phyloP scores from a whole-genome alignment of 1,140 invertebrate species.

The Adoxophyes honmai region DNA sequence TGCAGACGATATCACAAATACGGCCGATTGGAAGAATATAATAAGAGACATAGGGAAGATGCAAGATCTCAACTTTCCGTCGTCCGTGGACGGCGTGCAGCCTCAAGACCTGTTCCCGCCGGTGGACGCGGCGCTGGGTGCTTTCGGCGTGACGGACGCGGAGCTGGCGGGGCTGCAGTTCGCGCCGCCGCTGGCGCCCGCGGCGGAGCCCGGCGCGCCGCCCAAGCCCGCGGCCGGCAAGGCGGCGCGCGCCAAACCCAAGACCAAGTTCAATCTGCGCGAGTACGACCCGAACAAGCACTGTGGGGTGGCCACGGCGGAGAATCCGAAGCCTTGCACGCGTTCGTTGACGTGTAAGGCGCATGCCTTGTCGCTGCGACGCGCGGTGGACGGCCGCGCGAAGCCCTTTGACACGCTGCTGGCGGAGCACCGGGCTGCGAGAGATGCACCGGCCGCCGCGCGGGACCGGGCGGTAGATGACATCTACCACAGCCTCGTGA shows the following conservation, averaged over 20 bases:
- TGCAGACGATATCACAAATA: slow-evolving; percentile 65
- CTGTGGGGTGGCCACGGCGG: slow-evolving; percentile 85
- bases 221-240: slow-evolving; percentile 47
- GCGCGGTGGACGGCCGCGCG: slow-evolving; percentile 84
- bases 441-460: slow-evolving; percentile 35
- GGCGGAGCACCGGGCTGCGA: slow-evolving; percentile 84
- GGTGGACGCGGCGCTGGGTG: slow-evolving; percentile 38
- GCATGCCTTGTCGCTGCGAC: slow-evolving; percentile 85
- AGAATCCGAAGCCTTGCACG: slow-evolving; percentile 86
- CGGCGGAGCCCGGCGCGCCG: slow-evolving; percentile 41
- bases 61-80: slow-evolving; percentile 66
- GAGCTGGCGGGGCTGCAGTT: slow-evolving; percentile 59
- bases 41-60: slow-evolving; percentile 69
- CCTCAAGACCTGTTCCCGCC: slow-evolving; percentile 54
- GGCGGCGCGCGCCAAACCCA: slow-evolving; percentile 74
- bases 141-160: slow-evolving; percentile 52
- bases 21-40: slow-evolving; percentile 71
- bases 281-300: slow-evolving; percentile 90
- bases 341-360: slow-evolving; percentile 91
- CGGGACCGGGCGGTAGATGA: slow-evolving; percentile 43
- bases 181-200: slow-evolving; percentile 44
- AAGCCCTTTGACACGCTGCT: slow-evolving; percentile 89
- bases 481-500: slow-evolving; percentile 58
- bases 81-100: slow-evolving; percentile 44
- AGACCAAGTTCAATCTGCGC: slow-evolving; percentile 80